A percentile compares a stretch with the other conserved stretches of the same genome.
Evolutionary conservation across 2,797 vertebrate species (phyloP).

Genomic region (Vipera latastei): DNA sequence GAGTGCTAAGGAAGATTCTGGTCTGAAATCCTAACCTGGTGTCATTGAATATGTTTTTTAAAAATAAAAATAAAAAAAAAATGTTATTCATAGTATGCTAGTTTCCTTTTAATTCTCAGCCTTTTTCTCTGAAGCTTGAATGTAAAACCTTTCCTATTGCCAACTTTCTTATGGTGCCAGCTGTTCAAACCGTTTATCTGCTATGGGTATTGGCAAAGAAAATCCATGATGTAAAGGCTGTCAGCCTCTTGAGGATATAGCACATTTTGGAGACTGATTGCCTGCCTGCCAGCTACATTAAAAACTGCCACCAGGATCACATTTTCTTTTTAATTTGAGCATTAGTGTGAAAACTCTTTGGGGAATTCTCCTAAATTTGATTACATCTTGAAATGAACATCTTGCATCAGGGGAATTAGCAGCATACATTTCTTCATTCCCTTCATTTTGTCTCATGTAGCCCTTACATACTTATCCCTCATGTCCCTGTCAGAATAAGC

Average conservation of each 20-base stretch:
- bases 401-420: not conserved
- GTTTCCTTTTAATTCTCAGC: not conserved
- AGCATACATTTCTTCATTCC: not conserved
- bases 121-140: not conserved
- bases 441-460: not conserved
- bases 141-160: not conserved
- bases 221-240: not conserved
- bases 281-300: not conserved
- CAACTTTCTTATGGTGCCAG: not conserved
- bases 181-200: not conserved
- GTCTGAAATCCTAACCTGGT: not conserved
- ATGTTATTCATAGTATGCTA: not conserved
- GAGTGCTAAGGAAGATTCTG: not conserved
- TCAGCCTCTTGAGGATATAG: not conserved
- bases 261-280: not conserved
- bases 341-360: not conserved
- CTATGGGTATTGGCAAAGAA: not conserved
- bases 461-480: not conserved
- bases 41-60: not conserved
- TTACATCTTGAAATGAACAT: conserved; percentile 25
- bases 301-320: not conserved
- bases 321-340: conserved; percentile 20
- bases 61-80: not conserved
- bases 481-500: not conserved
- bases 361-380: conserved; percentile 26